Evolutionary conservation across 2,113 vertebrate species (phyloP).

Genomic region (Scomber colias): DNA sequence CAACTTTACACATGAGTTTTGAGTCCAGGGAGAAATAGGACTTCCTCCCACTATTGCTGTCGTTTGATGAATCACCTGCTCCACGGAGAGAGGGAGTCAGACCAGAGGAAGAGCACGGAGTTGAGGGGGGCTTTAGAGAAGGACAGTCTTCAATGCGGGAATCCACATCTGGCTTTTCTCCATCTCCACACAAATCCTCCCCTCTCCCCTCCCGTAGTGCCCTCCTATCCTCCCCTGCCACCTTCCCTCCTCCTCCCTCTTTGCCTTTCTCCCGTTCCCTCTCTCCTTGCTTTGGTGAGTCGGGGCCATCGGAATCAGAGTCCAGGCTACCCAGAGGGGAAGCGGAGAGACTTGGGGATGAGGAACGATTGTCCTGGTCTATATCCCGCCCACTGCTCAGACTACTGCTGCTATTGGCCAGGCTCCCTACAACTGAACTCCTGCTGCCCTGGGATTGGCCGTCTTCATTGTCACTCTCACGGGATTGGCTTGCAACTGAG

Average conservation of each 20-base stretch:
- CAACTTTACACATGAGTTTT: constrained; percentile 84
- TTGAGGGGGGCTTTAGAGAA: constrained; percentile 84
- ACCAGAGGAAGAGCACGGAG: constrained; percentile 79
- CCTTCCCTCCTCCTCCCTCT: constrained; percentile 74
- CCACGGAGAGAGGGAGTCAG: constrained; percentile 78
- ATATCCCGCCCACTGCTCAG: constrained; percentile 97
- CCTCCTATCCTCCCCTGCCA: constrained; percentile 78
- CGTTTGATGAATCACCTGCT: constrained; percentile 75
- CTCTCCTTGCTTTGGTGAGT: constrained; percentile 85
- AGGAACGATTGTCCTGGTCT: constrained; percentile 99
- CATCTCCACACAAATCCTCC: constrained; percentile 76
- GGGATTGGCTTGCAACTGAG: constrained; percentile 82
- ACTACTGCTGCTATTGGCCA: constrained; percentile 95
- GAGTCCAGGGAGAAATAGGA: constrained; percentile 85
- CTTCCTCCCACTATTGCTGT: constrained; percentile 81
- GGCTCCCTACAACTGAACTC: constrained; percentile 93
- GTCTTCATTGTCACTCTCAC: constrained; percentile 87
- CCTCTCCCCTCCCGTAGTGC: constrained; percentile 71
- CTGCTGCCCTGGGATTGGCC: constrained; percentile 88
- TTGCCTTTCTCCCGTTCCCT: constrained; percentile 80
- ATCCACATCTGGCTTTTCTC: constrained; percentile 81
- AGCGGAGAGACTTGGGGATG: constrained; percentile 93
- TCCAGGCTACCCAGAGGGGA: constrained; percentile 96
- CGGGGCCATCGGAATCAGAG: constrained; percentile 93
- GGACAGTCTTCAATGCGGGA: constrained; percentile 81